phyloP scores from a whole-genome alignment of 2,888 invertebrate genomes.

The Opisthograptis luteolata region DNA sequence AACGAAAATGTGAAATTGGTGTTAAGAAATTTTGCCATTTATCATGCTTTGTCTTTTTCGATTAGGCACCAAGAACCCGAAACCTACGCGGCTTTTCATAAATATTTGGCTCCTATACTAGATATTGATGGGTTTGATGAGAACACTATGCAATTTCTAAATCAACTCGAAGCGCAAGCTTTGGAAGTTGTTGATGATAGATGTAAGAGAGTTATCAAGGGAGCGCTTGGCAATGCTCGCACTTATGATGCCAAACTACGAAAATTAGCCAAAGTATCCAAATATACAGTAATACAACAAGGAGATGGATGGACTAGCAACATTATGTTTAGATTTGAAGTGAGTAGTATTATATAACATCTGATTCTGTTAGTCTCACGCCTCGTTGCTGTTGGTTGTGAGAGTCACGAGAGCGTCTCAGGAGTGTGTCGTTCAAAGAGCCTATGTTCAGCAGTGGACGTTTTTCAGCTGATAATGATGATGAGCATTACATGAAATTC shows the following conservation, averaged over 20 bases:
- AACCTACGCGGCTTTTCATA: neutral
- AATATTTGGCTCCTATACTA: constrained; percentile 20
- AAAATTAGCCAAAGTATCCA: constrained; percentile 35
- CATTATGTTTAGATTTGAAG: constrained; percentile 48
- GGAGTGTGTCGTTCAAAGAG: too few species aligned
- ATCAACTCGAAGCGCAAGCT: neutral
- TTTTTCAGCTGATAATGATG: too few species aligned
- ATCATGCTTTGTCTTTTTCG: constrained; percentile 47
- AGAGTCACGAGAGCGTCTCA: too few species aligned
- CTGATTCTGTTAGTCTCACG: too few species aligned
- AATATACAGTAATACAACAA: constrained; percentile 46
- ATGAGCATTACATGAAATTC: too few species aligned
- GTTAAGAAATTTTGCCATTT: constrained; percentile 44
- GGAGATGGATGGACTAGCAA: constrained; percentile 58
- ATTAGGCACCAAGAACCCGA: constrained; percentile 46
- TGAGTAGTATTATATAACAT: constrained; percentile 30
- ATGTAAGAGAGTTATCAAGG: constrained; percentile 24
- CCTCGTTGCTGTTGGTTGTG: too few species aligned
- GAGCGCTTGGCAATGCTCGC: neutral
- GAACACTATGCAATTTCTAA: constrained; percentile 1
- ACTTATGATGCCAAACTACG: neutral
- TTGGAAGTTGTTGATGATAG: neutral
- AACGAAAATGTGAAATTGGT: constrained; percentile 41
- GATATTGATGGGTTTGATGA: constrained; percentile 21
- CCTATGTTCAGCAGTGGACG: too few species aligned